phyloP scores from a whole-genome alignment of 2,888 invertebrate genomes.

The Alentia gelatinosa region DNA sequence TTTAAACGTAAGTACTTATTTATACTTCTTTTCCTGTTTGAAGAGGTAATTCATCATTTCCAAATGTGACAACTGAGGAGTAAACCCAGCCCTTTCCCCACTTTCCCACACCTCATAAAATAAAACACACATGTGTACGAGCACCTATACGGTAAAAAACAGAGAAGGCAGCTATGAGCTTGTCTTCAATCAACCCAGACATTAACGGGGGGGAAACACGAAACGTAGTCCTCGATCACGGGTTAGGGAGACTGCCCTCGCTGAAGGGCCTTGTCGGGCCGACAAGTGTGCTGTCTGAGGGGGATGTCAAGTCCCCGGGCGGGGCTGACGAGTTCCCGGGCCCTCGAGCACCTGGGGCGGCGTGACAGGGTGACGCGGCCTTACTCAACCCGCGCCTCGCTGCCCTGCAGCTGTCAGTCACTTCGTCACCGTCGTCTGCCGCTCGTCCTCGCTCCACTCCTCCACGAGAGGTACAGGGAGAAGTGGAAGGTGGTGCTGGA shows the following conservation, averaged over 20 bases:
- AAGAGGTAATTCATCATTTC: too few relatives aligned
- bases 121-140: too few relatives aligned
- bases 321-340: neutral
- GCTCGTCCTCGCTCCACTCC: neutral
- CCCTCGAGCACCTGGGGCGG: neutral
- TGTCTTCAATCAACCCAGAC: neutral
- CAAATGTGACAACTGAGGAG: too few relatives aligned
- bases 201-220: neutral
- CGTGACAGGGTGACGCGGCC: conserved; percentile 42
- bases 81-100: too few relatives aligned
- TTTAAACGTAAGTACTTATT: too few relatives aligned
- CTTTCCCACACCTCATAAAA: too few relatives aligned
- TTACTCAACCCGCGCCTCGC: conserved; percentile 35
- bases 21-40: too few relatives aligned
- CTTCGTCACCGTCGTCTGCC: conserved; percentile 12
- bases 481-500: neutral
- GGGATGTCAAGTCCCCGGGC: neutral
- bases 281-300: neutral
- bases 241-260: neutral
- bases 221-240: neutral
- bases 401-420: conserved; percentile 26
- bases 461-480: neutral
- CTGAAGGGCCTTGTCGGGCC: neutral
- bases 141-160: too few relatives aligned
- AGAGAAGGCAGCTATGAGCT: neutral